These are phyloP conservation scores for Choloepus didactylus DNA, from an alignment of 2,797 vertebrate species.

Conservation along the genomic window DNA sequence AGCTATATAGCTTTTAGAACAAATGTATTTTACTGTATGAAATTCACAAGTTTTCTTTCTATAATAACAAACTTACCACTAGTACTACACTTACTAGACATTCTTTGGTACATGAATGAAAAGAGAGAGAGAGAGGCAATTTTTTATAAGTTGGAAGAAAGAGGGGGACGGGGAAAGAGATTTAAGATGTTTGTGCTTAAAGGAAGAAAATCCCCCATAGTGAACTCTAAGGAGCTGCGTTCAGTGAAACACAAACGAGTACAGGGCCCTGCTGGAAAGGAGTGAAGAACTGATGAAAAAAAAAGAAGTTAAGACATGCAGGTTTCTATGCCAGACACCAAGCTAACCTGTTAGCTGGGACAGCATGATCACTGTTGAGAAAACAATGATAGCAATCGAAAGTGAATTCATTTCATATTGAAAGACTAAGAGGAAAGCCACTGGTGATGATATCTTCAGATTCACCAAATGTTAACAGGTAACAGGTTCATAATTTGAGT, in stretches of 20 bases:
- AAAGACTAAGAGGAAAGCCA: not conserved
- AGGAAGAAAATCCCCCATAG: not conserved
- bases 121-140: not conserved
- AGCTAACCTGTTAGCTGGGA: not conserved
- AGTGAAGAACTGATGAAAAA: not conserved
- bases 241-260: not conserved
- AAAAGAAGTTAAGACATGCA: not conserved
- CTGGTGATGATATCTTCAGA: not conserved
- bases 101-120: not conserved
- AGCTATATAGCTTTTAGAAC: not conserved
- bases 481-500: not conserved
- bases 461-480: not conserved
- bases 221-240: not conserved
- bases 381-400: not conserved
- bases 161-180: not conserved
- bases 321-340: not conserved
- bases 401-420: not conserved
- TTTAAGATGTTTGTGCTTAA: not conserved
- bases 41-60: not conserved
- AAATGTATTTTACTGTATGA: not conserved
- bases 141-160: not conserved
- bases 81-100: not conserved
- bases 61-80: not conserved
- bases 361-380: not conserved
- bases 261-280: not conserved